Base-by-base conservation (phyloP, 2,888 invertebrate species). In the Strigamia maritima region DNA sequence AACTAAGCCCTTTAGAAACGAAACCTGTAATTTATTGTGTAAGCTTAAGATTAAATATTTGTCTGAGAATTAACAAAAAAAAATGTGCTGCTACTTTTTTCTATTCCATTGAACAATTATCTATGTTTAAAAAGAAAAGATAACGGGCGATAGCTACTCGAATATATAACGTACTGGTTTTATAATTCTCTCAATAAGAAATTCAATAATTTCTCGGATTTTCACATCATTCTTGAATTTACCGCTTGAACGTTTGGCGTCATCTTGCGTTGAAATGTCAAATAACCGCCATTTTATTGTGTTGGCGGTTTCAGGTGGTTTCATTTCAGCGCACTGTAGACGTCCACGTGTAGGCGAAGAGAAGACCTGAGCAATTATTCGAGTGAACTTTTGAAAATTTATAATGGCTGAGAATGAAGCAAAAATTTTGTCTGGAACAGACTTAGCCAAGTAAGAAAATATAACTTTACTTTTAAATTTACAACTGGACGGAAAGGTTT, bases 1-100 rank as follows among this genome's bases (percentile, higher is more conserved):
- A 77, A 44, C 31, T 38, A 22, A 75, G 24, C 4, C 35, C 38
- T 75, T 19, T 77, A 77, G 44, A 74, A 49, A 44, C 40, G 8
- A 77, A 49, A 40, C 44, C 28, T 38, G 40, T 44, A 77, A 38
- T 40, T 77, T 38, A 44, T 44, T 40, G 40, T 40, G 44, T 28
- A 77, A 77, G 77, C 77, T 77, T 77, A 44, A 38, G 44, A 77
- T 44, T 77, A 77, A 77, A 77, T 77, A 77, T 76, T 40, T 44
- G 77, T 77, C 77, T 77, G 65, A 65, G 65, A 75, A 38, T 75
- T 75, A 35, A 75, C 35, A 75, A 75, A 35, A 38, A 22, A 16
- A 70, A 19, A 70, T 70, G 14, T 70, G 16, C 14, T 10, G 74
- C 19, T 28, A 14, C 19, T 70, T 70, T 24, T 14, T 16, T n/a